Evolutionary conservation across 2,797 vertebrate genomes (phyloP), one percentile per base, ranked within the genome.

Genomic region (Sarcoramphus papa): DNA sequence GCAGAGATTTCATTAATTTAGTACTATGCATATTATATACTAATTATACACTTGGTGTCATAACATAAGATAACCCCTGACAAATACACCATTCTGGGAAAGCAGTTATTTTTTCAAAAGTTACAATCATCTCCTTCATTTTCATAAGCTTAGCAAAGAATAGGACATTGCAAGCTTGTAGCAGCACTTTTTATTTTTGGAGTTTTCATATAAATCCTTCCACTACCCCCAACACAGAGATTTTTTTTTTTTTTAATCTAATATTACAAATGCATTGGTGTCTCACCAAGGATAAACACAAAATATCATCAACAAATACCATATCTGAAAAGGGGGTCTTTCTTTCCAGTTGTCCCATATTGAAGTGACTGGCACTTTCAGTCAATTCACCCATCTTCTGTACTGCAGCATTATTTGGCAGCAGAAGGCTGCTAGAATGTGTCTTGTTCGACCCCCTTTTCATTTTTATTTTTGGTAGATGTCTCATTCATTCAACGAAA

Each of bases 201-300:
- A 77, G 11, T 79, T 85, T 95, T 85, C 24, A 18, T 56, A 23
- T 8, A 84, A 76, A 25, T 53, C 13, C 23, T 82, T 86, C 30
- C 0, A 3, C 48, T 73, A 85, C 4, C 6, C 8, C 7, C 12
- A 74, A 22, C 24, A 37, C 0, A 22, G n/a, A 59, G 7, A 10
- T 18, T 18, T 31, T 47, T 20, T 35, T 57, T 30, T 40, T 25
- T 45, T 51, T 51, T 27, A 69, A 45, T 41, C 23, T 48, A 79
- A n/a, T 93, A 47, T 69, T 88, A 63, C 19, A 90, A 70, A 70
- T 14, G 6, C 18, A 86, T 35, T 28, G 6, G 12, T 75, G 60
- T 40, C 54, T 63, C 4, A 20, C 15, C 15, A 48, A 62, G 11
- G 28, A 73, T 69, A 59, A 76, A 40, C 20, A 51, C 9, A 90